Conservation (phyloP, 2,797 vertebrate genomes). For the Chelmon rostratus region DNA sequence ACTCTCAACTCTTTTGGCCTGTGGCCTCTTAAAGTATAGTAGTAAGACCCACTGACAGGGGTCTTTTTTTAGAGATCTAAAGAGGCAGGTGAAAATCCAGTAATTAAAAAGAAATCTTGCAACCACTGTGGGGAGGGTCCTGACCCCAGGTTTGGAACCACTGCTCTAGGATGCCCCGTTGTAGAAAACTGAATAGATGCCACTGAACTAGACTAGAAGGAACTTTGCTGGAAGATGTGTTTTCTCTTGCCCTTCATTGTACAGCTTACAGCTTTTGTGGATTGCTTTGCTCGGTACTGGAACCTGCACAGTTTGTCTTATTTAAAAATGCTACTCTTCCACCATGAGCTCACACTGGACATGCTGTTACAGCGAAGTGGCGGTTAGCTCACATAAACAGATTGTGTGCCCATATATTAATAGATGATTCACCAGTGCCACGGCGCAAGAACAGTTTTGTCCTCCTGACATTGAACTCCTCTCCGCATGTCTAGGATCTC, state of each 20-base stretch:
- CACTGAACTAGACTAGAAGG: not conserved
- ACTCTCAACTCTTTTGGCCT: not conserved
- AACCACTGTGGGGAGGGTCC: too few species aligned
- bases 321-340: slow-evolving; percentile 12
- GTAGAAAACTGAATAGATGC: not conserved
- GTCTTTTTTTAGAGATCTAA: not conserved
- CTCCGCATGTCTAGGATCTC: slow-evolving; percentile 31
- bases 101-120: not conserved
- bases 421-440: slow-evolving; percentile 48
- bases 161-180: too few species aligned
- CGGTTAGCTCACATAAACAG: slow-evolving; percentile 26
- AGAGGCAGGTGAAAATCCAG: not conserved
- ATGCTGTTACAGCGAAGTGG: slow-evolving; percentile 3
- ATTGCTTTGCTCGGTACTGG: not conserved
- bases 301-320: slow-evolving; percentile 6
- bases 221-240: not conserved
- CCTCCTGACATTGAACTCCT: slow-evolving; percentile 56
- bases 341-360: slow-evolving; percentile 1
- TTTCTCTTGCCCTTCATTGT: not conserved
- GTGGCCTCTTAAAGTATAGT: not conserved
- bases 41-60: not conserved
- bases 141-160: too few species aligned
- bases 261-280: not conserved
- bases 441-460: slow-evolving; percentile 33
- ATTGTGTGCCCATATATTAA: slow-evolving; percentile 29